Evolutionary conservation across 2,888 invertebrate species (phyloP), one percentile per base, ranked within the genome.

Genomic region (Cephus pygmeus): DNA sequence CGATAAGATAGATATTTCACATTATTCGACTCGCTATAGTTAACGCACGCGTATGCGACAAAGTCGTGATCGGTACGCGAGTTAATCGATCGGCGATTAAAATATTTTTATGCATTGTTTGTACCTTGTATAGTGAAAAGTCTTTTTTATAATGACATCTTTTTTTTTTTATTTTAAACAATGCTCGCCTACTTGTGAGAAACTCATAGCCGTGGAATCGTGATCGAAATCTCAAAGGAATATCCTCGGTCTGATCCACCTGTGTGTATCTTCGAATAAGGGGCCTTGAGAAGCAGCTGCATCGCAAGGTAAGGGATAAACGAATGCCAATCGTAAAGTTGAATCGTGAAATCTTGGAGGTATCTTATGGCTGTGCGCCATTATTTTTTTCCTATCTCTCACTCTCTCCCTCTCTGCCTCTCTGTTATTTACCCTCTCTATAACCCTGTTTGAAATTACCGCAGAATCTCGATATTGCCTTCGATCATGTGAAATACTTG

Each of bases 241-340:
- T 56, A 56, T 56, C 23, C 56, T 56, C 23, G 23, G 56, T 23
- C 56, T 56, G 56, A 56, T 56, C 2, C 56, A 56, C 56, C 56
- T 56, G 56, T 56, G 56, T 75, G 69, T 68, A 77, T 78, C 69
- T 69, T 76, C 75, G 75, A 77, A 73, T 75, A 76, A 34, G 79
- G 78, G 82, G 81, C 82, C 84, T 84, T 85, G 84, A 81, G 73
- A 80, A 81, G 84, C 87, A 86, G 87, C 85, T 86, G 87, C 86
- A 85, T 84, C 87, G 79, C 85, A 87, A 87, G 86, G 87, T 86
- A 86, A 86, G 85, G 85, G 85, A 87, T 83, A 87, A 85, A 84
- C 85, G 77, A 86, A 87, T 86, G 86, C 85, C 84, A 84, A 82
- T 83, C 82, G 82, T 79, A 78, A 79, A 80, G 69, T 78, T 71